Conservation (phyloP, 2,888 invertebrate genomes). For the Callyntrura guangdongensis region DNA sequence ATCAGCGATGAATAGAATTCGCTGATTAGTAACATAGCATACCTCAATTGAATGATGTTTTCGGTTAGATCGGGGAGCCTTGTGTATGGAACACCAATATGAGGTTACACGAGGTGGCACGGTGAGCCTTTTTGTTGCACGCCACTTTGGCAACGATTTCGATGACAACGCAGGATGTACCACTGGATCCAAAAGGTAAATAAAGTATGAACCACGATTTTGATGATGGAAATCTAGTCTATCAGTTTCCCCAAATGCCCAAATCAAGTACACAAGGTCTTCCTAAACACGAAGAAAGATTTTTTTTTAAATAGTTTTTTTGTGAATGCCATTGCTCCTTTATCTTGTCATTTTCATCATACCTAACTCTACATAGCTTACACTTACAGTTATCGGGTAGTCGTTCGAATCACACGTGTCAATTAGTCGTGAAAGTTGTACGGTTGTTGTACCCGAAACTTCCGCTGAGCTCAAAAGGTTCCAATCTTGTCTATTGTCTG, state of each 20-base stretch:
- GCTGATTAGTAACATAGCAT: background rate
- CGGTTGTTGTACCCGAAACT: background rate
- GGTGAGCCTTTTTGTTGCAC: background rate
- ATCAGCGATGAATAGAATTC: no score
- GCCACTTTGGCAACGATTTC: constrained; percentile 47
- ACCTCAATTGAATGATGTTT: constrained; percentile 72
- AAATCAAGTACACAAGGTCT: constrained; percentile 44
- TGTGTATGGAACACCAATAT: constrained; percentile 69
- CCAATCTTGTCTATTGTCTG: constrained; percentile 64
- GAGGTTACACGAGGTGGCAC: constrained; percentile 40
- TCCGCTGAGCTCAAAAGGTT: constrained; percentile 32
- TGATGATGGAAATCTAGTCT: constrained; percentile 46
- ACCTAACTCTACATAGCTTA: background rate
- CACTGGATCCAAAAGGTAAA: constrained; percentile 66
- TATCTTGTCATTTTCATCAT: no score
- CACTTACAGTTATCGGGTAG: constrained; percentile 73
- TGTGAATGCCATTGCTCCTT: no score
- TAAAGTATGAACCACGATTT: constrained; percentile 47
- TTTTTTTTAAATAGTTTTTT: no score
- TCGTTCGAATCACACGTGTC: constrained; percentile 69
- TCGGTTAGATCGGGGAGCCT: constrained; percentile 16
- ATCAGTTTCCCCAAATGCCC: constrained; percentile 66
- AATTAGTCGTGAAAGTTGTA: constrained; percentile 51
- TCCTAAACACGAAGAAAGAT: constrained; percentile 42
- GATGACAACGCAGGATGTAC: constrained; percentile 42